Conservation (phyloP, 2,888 invertebrate genomes). For the Terebella lapidaria region DNA sequence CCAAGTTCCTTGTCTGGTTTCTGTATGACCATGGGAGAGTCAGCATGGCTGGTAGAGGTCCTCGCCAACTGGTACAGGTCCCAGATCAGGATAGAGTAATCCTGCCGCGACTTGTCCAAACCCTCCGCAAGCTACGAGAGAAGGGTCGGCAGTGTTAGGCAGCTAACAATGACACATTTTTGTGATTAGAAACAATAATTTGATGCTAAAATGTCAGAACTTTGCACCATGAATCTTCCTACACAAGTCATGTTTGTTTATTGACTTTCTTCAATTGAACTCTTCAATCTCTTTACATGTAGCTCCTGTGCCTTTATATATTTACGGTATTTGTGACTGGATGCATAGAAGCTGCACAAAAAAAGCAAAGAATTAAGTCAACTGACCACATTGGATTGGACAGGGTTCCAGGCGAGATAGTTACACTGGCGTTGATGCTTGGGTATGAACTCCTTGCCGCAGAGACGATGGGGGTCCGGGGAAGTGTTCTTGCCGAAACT, state of each 20-base stretch:
- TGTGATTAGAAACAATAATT: no score
- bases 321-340: no score
- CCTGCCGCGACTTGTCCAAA: constrained; percentile 82
- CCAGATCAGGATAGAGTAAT: constrained; percentile 85
- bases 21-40: not conserved
- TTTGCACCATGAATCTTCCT: no score
- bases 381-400: constrained; percentile 67
- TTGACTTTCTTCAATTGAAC: no score
- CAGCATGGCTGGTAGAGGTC: not conserved
- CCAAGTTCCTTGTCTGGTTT: not conserved
- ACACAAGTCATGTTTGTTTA: no score
- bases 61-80: constrained; percentile 61
- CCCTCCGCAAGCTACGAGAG: constrained; percentile 67
- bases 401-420: constrained; percentile 80
- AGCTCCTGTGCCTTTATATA: no score
- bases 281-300: no score
- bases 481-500: constrained; percentile 42
- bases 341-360: not conserved
- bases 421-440: constrained; percentile 86
- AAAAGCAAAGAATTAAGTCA: not conserved
- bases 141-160: not conserved
- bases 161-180: no score
- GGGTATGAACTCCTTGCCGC: constrained; percentile 75
- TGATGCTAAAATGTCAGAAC: no score
- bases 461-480: constrained; percentile 63